phyloP scores from a whole-genome alignment of 2,113 vertebrate genomes.

The Mystacornis crossleyi region DNA sequence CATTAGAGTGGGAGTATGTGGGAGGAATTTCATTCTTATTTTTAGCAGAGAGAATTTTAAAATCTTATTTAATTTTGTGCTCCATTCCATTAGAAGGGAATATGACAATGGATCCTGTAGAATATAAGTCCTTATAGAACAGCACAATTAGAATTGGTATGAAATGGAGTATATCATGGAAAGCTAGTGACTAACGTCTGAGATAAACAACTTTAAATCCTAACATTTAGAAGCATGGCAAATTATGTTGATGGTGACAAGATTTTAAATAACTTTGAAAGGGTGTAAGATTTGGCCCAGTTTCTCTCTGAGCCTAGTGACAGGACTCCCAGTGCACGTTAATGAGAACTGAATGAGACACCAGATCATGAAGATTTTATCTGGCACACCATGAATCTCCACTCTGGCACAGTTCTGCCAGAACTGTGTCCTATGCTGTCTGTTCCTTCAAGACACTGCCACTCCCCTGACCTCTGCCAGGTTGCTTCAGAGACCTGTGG shows the following conservation, averaged over 20 bases:
- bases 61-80: constrained; percentile 52
- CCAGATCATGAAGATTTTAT: not conserved
- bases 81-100: constrained; percentile 35
- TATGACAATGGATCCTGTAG: constrained; percentile 19
- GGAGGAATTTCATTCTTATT: constrained; percentile 71
- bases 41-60: constrained; percentile 63
- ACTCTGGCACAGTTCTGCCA: not conserved
- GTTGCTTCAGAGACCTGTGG: not conserved
- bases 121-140: not conserved
- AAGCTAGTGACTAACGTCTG: not conserved
- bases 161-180: not conserved
- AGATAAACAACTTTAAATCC: not conserved
- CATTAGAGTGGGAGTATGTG: constrained; percentile 67
- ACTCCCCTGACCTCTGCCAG: not conserved
- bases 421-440: not conserved
- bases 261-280: constrained; percentile 40
- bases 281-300: constrained; percentile 3
- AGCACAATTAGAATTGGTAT: not conserved
- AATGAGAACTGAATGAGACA: not conserved
- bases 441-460: not conserved
- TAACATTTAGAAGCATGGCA: constrained; percentile 4
- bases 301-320: not conserved
- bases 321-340: not conserved
- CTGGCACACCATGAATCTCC: not conserved
- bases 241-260: not conserved